Evolutionary conservation across 1,140 invertebrate genomes (phyloP).

Genomic region (Caerostris extrusa): DNA sequence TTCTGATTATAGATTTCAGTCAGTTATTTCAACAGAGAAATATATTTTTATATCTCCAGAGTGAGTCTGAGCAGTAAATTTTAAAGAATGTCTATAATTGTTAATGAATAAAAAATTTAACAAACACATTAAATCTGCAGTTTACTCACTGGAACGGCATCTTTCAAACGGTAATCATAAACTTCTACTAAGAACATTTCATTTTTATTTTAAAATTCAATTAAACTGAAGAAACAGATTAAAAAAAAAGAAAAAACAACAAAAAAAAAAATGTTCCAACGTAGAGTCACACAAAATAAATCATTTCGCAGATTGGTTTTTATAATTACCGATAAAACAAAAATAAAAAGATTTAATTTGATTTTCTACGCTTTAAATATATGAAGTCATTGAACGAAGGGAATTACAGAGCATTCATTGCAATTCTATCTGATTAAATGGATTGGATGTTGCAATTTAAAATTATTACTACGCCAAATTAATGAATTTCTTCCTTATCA

Average conservation of each 20-base stretch:
- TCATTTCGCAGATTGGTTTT: not conserved
- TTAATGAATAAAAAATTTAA: too few species aligned
- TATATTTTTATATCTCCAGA: too few species aligned
- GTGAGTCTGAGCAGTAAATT: too few species aligned
- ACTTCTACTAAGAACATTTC: too few species aligned
- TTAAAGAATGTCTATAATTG: too few species aligned
- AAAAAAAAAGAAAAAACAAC: not conserved
- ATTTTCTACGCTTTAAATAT: not conserved
- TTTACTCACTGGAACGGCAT: too few species aligned
- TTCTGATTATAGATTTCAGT: too few species aligned
- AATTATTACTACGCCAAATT: slow-evolving; percentile 10
- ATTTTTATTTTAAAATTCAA: too few species aligned
- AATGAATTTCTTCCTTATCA: slow-evolving; percentile 5
- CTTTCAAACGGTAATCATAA: too few species aligned
- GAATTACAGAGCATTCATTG: not conserved
- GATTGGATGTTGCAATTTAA: not conserved
- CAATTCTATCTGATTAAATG: not conserved
- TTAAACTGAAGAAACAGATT: too few species aligned
- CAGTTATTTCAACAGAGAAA: too few species aligned
- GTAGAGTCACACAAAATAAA: not conserved
- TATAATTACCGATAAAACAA: not conserved
- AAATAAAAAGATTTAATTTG: not conserved
- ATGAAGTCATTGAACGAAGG: not conserved
- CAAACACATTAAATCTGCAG: too few species aligned
- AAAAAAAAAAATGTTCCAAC: not conserved